Evolutionary conservation across 2,797 vertebrate species (phyloP), one percentile per base, ranked within the genome.

Genomic region (Sardinella longiceps): DNA sequence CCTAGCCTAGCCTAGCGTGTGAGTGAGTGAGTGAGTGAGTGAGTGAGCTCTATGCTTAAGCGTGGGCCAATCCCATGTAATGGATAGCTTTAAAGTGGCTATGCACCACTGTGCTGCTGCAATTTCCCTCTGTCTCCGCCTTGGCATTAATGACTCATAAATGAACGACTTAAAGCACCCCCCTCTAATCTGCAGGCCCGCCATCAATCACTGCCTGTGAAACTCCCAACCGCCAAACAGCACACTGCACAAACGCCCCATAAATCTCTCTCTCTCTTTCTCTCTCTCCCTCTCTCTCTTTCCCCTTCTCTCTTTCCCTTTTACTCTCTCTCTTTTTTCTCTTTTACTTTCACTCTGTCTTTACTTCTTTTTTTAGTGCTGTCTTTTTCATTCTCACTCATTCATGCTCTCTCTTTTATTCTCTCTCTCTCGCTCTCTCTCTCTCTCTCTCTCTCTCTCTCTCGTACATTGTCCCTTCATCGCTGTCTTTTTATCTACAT

Each of bases 181-280:
- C 56, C 56, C n/a, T 28, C 82, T 85, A 83, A 85, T 85, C 56
- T 66, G 45, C 43, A 56, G 74, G 83, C 81, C 70, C 56, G 25
- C 81, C 81, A 84, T 81, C 53, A 83, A 63, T 85, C 74, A 80
- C 77, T 83, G 83, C 48, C 46, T 82, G 25, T 80, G 58, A 81
- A 77, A 66, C 63, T 6, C 63, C 60, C 60, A 25, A 63, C 60
- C 63, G 33, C 37, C 10, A 70, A 84, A 70, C 56, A 25, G 56
- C 56, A 82, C 83, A 56, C 70, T 14, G 58, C 30, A 46, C 66
- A 87, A 66, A 87, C 7, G 33, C 63, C 63, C 28, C 14, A 33
- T 70, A 18, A 33, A 70, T 70, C 63, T 66, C 28, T 30, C 25
- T 63, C 60, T 28, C 25, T 30, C 60, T 66, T 25, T 66, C 3